These are phyloP conservation scores for Xestia sexstrigata DNA, from an alignment of 2,888 invertebrate species.

Conservation along the genomic window DNA sequence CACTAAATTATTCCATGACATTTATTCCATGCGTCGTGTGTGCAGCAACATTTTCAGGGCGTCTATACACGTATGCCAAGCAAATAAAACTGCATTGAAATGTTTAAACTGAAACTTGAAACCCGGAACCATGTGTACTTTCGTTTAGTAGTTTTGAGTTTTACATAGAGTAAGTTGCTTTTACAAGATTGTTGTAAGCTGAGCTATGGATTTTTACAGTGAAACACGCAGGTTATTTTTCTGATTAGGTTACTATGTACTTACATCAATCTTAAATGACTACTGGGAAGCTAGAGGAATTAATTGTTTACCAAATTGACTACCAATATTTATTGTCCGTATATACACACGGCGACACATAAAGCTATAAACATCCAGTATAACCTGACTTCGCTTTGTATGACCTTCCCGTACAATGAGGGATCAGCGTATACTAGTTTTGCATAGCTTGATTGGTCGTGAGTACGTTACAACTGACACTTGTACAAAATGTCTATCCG, in stretches of 20 bases:
- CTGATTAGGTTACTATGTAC: neutral
- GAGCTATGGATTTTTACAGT: neutral
- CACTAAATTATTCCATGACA: slow-evolving; percentile 40
- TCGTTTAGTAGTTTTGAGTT: slow-evolving; percentile 49
- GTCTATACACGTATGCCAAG: slow-evolving; percentile 31
- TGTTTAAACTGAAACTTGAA: slow-evolving; percentile 60
- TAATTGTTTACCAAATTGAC: neutral
- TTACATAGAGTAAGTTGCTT: slow-evolving; percentile 36
- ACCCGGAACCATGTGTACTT: slow-evolving; percentile 49
- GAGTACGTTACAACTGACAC: neutral
- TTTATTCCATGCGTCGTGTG: slow-evolving; percentile 37
- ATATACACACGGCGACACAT: too few species aligned
- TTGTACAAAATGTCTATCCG: neutral
- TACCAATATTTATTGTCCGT: neutral
- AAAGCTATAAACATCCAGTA: too few species aligned
- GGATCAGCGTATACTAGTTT: too few species aligned
- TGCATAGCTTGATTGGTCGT: too few species aligned
- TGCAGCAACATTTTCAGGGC: slow-evolving; percentile 49
- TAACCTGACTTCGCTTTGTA: too few species aligned
- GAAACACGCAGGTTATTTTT: neutral
- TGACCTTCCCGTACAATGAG: too few species aligned
- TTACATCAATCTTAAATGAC: neutral
- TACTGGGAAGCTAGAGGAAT: neutral
- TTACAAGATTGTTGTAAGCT: slow-evolving; percentile 25
- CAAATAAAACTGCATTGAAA: slow-evolving; percentile 64